Percentiles rank a stretch among this genome's conserved stretches.
Evolutionary conservation across 2,113 vertebrate species (phyloP).

Genomic region (Syrmaticus mikado): DNA sequence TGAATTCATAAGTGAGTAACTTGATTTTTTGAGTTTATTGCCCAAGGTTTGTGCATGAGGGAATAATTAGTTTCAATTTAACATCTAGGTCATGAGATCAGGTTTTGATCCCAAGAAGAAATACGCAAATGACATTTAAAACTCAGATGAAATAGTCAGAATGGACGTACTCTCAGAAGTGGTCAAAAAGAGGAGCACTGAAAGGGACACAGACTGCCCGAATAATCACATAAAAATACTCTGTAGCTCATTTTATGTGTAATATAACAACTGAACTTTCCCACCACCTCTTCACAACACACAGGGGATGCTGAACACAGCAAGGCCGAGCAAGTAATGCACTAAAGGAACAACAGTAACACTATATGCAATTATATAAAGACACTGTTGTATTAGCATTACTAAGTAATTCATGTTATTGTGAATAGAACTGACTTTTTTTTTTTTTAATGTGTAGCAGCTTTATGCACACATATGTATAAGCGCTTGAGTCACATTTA

Average conservation of each 20-base stretch:
- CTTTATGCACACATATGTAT: background rate
- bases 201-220: background rate
- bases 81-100: background rate
- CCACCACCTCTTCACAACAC: background rate
- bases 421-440: background rate
- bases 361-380: background rate
- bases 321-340: background rate
- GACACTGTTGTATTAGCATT: background rate
- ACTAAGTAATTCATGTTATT: background rate
- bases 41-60: background rate
- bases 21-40: conserved; percentile 19
- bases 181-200: background rate
- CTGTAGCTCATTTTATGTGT: background rate
- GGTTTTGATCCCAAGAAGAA: background rate
- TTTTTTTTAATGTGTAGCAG: background rate
- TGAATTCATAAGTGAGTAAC: background rate
- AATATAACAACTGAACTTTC: background rate
- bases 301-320: background rate
- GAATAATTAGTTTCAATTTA: background rate
- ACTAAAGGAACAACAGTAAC: background rate
- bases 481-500: background rate
- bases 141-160: background rate
- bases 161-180: background rate
- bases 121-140: background rate
- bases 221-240: background rate